Base-by-base conservation (phyloP, 2,797 vertebrate genomes). In the Trachurus trachurus region DNA sequence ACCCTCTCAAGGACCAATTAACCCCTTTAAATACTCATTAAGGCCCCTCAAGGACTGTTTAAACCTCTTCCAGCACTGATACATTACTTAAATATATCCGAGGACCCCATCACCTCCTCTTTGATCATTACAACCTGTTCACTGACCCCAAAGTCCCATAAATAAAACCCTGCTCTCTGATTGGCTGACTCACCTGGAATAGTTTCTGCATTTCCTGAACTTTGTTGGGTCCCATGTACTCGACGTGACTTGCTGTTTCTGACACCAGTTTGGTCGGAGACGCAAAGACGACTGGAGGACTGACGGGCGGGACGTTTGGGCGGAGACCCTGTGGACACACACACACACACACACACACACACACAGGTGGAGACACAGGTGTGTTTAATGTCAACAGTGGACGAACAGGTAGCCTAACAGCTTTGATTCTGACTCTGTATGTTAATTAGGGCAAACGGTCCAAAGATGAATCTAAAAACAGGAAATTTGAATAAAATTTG, bases 151-250 rank as follows among this genome's bases (percentile, higher is more conserved):
- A 56, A 15, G 9, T 37, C 29, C 29, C 19, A 2, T 10, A n/a
- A 9, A 50, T 21, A 50, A 1, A 21, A 50, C n/a, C 49, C 49
- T 50, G 19, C 8, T 10, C 2, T 22, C 49, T 52, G 49, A 53
- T 13, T 53, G 21, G 52, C 52, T 15, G 12, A 13, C 2, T 63
- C 61, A 97, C 97, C 96, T 98, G 97, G 92, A 97, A 97, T 31
- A 96, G 13, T 80, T 92, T 97, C 87, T 97, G 97, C 53, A 97
- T 91, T 26, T 96, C 94, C 22, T 95, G 94, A 54, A 97, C 96
- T 84, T 88, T 95, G 93, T 97, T 97, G 83, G 84, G 87, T 82
- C 87, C 85, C 74, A 94, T 70, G 85, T 91, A 95, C 78, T 96
- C 69, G 29, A 76, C 92, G 62, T 88, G 76, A 19, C 86, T 42